Evolutionary conservation across 2,797 vertebrate genomes (phyloP), one percentile per base, ranked within the genome.

Genomic region (Enteromius anoplus): DNA sequence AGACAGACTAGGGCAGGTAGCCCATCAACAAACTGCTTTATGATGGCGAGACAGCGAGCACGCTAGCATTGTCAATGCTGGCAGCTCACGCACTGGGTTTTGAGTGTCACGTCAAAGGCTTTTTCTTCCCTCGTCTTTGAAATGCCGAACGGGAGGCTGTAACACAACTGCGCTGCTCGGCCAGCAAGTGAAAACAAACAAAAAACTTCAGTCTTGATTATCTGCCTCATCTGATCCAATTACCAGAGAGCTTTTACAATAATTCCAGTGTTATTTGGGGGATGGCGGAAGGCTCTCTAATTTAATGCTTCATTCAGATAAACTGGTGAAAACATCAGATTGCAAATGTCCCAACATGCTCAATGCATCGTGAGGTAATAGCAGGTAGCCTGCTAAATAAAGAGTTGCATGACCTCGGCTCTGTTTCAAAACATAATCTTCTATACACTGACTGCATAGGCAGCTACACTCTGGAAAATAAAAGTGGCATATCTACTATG

Each of bases 101-200:
- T 94, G 94, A 96, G 94, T 95, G 91, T 95, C 93, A 92, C 85
- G 91, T 91, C 92, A 92, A 92, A 94, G 91, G 84, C 86, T 73
- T 92, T 89, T 90, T 93, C 86, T 92, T 92, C 66, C 82, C 49
- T 58, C 3, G 45, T 72, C 87, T 88, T 87, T 88, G 78, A 87
- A 88, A 82, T 19, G 42, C 85, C 66, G 82, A 85, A 65, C 64
- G 23, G 68, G 45, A 68, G 58, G 72, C 65, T 65, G 65, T 55
- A 60, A 76, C 53, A 71, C 78, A 84, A 62, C 83, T 60, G 75
- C 55, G 23, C 69, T 58, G 55, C 64, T 79, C 37, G 51, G 29
- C 21, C 68, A 49, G 64, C 64, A 71, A 23, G 68, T 47, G 40
- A 78, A 85, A 86, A 62, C 69, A 86, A 81, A 86, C 75, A 82